phyloP scores from a whole-genome alignment of 2,113 vertebrate genomes.

The Lasiurus borealis region DNA sequence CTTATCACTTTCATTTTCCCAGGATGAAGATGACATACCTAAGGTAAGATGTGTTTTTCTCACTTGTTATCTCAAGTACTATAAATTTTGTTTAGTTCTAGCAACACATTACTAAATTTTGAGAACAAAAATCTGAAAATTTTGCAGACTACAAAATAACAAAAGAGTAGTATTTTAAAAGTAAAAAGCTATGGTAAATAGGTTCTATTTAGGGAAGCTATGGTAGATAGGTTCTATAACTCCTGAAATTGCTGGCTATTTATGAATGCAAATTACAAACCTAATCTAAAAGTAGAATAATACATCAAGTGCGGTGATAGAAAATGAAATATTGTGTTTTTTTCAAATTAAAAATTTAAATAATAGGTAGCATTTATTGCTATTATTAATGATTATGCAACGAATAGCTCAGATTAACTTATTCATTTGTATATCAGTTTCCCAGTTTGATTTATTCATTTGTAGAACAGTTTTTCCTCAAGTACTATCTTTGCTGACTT shows the following conservation, averaged over 20 bases:
- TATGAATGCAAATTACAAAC: constrained; percentile 2
- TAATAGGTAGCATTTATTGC: not conserved
- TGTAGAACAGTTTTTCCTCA: constrained; percentile 14
- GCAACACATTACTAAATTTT: not conserved
- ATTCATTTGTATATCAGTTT: constrained; percentile 20
- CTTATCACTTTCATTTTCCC: constrained; percentile 64
- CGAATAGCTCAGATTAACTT: not conserved
- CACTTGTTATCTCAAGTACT: constrained; percentile 37
- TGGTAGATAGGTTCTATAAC: not conserved
- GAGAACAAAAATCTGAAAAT: constrained; percentile 30
- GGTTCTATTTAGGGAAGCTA: too few relatives aligned
- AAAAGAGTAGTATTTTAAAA: constrained; percentile 39
- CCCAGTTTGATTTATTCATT: constrained; percentile 22
- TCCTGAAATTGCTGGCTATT: not conserved
- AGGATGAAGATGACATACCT: not conserved
- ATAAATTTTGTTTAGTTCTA: constrained; percentile 32
- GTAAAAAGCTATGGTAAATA: not conserved
- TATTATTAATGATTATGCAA: constrained; percentile 4
- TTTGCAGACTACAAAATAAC: not conserved
- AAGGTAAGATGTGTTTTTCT: constrained; percentile 70
- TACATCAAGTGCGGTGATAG: not conserved
- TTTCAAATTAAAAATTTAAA: constrained; percentile 16
- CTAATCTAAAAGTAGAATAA: constrained; percentile 38
- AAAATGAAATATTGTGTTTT: not conserved
- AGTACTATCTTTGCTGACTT: not conserved